Evolutionary conservation across 2,113 vertebrate genomes (phyloP), one percentile per base, ranked within the genome.

Genomic region (Mugil cephalus): DNA sequence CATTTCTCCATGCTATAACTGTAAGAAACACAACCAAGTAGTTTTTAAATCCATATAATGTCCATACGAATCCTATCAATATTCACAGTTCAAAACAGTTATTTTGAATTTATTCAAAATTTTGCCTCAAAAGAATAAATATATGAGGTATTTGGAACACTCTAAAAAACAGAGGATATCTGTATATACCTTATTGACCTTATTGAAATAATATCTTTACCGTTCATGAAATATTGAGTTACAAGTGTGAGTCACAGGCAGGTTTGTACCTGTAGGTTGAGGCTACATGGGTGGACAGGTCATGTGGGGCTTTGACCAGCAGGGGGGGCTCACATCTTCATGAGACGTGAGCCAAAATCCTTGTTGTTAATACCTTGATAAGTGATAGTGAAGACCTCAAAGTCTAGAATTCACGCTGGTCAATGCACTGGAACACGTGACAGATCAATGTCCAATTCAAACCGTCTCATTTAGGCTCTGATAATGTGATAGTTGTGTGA

Each of bases 281-380:
- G 52, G 15, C 2, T 12, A 1, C 40, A 21, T 14, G 18, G 47
- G 38, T 13, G n/a, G 66, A 61, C 34, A 6, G n/a, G 15, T 38
- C 43, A 58, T 80, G 35, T 69, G 9, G 10, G 40, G 39, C n/a
- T 40, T 34, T 72, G 71, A 45, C 89, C 91, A 90, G 77, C 68
- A 91, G 91, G 82, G 87, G 88, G 84, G 17, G 82, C 72, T 60
- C 62, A 36, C 51, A 6, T 10, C 15, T 35, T 18, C 10, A 39
- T 54, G 19, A 62, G 30, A 56, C 50, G 43, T 13, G 40, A 42
- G 48, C 45, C 17, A 19, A 73, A 73, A 19, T 59, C 45, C 43
- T 55, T 15, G 14, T 71, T 58, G 50, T 77, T 54, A 60, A 61
- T 36, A 39, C 58, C 15, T 51, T 54, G 14, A 54, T 62, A 54